Evolutionary conservation across 2,888 invertebrate genomes (phyloP).

Genomic region (Cephus nigrinus): DNA sequence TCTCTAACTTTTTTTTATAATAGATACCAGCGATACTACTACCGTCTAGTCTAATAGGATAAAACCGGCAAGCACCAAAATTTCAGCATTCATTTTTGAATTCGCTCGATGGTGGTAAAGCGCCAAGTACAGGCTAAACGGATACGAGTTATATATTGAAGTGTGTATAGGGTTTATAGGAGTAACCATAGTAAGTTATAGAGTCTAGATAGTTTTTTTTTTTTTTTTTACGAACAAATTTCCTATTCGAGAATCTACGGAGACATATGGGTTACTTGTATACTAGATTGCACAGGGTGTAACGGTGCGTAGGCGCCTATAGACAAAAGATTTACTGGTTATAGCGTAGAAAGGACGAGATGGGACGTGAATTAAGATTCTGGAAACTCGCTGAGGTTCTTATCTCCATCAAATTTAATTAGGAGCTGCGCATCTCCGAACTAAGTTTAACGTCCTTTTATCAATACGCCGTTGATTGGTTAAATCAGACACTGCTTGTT

Average conservation of each 20-base stretch:
- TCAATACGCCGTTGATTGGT: constrained; percentile 10
- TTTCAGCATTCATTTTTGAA: background rate
- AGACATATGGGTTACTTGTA: background rate
- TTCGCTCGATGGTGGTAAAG: background rate
- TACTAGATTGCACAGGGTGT: background rate
- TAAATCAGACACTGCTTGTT: constrained; percentile 1
- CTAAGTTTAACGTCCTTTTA: background rate
- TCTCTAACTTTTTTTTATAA: background rate
- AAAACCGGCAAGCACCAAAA: background rate
- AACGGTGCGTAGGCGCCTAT: background rate
- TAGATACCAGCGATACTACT: background rate
- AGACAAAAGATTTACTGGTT: background rate
- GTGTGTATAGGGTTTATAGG: background rate
- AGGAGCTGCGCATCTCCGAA: background rate
- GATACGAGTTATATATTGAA: background rate
- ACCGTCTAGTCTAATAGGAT: background rate
- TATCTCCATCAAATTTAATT: background rate
- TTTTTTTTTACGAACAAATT: background rate
- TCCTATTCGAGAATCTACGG: background rate
- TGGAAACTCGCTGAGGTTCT: background rate
- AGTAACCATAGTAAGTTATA: background rate
- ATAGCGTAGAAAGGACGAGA: background rate
- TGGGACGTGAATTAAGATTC: background rate
- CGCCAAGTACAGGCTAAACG: background rate
- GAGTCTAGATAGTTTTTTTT: background rate